Conservation (phyloP, 2,888 invertebrate genomes). For the Mesochorus sp. region DNA sequence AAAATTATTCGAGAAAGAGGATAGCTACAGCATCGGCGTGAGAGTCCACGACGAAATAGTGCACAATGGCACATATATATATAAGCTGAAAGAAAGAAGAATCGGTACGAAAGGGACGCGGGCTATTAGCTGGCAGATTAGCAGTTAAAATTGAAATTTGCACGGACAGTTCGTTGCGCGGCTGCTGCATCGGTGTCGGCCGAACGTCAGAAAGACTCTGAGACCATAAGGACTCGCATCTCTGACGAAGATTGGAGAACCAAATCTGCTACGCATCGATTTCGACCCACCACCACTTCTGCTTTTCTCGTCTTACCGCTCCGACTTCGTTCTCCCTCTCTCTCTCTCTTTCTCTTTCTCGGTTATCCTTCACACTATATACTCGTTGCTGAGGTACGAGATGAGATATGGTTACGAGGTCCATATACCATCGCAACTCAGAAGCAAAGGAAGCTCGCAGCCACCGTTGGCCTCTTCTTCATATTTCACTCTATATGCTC, state of each 20-base stretch:
- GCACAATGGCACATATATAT: neutral
- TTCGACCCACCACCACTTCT: conserved; percentile 66
- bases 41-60: neutral
- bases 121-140: conserved; percentile 81
- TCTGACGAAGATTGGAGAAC: conserved; percentile 76
- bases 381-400: conserved; percentile 72
- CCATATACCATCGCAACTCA: conserved; percentile 67
- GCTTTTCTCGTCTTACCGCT: conserved; percentile 28
- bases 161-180: conserved; percentile 81
- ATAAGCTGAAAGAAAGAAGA: conserved; percentile 19
- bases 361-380: conserved; percentile 38
- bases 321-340: conserved; percentile 15
- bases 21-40: no score
- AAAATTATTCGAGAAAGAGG: no score
- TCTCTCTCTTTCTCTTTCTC: conserved; percentile 42
- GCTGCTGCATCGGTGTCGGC: conserved; percentile 83
- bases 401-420: conserved; percentile 77
- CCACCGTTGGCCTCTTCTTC: conserved; percentile 46
- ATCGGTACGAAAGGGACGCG: conserved; percentile 63
- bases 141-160: conserved; percentile 82
- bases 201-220: conserved; percentile 56
- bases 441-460: conserved; percentile 37
- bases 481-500: no score
- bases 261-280: conserved; percentile 80
- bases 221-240: conserved; percentile 27